Evolutionary conservation across 2,888 invertebrate genomes (phyloP).

Genomic region (Cheilosia scutellata): DNA sequence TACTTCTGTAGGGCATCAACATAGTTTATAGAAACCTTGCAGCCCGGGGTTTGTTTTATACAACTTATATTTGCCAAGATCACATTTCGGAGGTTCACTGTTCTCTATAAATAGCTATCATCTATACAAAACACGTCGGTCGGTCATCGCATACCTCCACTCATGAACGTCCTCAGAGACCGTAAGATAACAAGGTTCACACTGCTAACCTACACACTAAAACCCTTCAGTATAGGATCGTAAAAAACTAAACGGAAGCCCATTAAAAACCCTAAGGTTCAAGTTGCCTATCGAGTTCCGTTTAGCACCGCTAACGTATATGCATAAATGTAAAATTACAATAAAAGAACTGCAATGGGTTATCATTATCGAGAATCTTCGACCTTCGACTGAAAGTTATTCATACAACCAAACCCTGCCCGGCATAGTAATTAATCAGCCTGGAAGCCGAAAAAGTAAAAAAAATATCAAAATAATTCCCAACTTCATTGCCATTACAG

Average conservation of each 20-base stretch:
- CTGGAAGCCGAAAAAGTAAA: conserved; percentile 40
- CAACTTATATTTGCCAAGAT: background rate
- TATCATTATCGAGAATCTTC: conserved; percentile 63
- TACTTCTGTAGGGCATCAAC: no score
- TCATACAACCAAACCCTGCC: conserved; percentile 28
- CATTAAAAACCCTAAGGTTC: conserved; percentile 52
- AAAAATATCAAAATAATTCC: background rate
- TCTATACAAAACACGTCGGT: conserved; percentile 11
- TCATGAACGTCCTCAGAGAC: conserved; percentile 16
- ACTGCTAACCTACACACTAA: conserved; percentile 14
- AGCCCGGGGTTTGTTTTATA: background rate
- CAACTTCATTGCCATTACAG: conserved; percentile 47
- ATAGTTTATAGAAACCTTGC: background rate
- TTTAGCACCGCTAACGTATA: conserved; percentile 5
- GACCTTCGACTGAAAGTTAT: conserved; percentile 52
- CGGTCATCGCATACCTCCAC: conserved; percentile 6
- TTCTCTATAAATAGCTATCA: conserved; percentile 11
- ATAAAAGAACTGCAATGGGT: conserved; percentile 34
- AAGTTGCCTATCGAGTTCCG: conserved; percentile 48
- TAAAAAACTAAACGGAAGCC: conserved; percentile 41
- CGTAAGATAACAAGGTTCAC: conserved; percentile 45
- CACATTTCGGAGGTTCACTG: conserved; percentile 11
- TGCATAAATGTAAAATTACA: conserved; percentile 36
- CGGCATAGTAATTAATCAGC: conserved; percentile 56
- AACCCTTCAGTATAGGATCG: conserved; percentile 38